phyloP scores from a whole-genome alignment of 2,797 vertebrate species.

The Otolemur crassicaudatus region DNA sequence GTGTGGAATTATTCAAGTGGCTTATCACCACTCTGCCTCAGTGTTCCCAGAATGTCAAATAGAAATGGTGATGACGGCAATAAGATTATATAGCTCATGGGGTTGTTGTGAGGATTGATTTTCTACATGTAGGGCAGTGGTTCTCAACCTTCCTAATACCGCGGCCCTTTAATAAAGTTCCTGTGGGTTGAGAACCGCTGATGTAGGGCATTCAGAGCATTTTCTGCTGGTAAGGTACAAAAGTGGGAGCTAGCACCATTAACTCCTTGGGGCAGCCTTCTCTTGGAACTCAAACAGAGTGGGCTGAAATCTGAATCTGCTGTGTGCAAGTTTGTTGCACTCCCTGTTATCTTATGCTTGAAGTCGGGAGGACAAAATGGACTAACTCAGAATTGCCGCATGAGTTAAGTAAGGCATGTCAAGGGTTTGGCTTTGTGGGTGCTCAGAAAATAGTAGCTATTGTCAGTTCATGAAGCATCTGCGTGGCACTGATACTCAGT shows the following conservation, averaged over 20 bases:
- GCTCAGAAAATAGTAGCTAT: neutral
- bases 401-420: neutral
- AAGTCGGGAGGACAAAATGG: no score
- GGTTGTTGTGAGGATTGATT: neutral
- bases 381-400: neutral
- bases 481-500: no score
- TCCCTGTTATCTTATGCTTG: neutral
- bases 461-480: neutral
- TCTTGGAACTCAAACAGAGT: neutral
- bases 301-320: neutral
- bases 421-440: neutral
- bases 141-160: no score
- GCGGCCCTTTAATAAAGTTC: no score
- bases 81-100: neutral
- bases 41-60: neutral
- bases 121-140: neutral
- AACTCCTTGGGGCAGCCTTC: neutral
- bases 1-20: neutral
- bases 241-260: no score
- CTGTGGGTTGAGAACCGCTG: no score
- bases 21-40: neutral
- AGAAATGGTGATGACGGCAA: neutral
- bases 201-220: neutral
- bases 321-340: neutral
- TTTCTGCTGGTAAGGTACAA: neutral